Evolutionary conservation across 2,888 invertebrate species (phyloP).

Genomic region (Megaustenia siamemsis): DNA sequence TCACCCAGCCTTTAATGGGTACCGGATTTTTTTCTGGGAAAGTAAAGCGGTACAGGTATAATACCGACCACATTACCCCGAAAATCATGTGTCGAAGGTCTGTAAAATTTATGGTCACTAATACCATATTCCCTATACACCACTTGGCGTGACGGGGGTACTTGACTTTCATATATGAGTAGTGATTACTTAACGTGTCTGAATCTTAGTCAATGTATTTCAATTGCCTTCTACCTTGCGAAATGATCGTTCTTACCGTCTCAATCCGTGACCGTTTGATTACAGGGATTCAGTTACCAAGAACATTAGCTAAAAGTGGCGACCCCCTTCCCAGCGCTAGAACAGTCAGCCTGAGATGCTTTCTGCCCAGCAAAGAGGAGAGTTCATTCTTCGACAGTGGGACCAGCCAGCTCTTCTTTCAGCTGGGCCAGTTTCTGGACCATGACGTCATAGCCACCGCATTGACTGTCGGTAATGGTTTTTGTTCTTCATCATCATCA

Average conservation of each 20-base stretch:
- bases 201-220: background rate
- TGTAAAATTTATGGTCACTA: too few species aligned
- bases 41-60: too few species aligned
- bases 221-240: background rate
- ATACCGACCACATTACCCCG: too few species aligned
- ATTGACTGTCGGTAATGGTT: constrained; percentile 6
- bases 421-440: constrained; percentile 26
- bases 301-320: background rate
- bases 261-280: background rate
- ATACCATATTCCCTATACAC: too few species aligned
- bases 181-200: background rate
- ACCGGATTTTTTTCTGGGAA: too few species aligned
- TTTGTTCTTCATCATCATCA: constrained; percentile 19
- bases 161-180: background rate
- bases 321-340: constrained; percentile 14
- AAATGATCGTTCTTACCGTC: background rate
- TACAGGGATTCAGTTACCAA: background rate
- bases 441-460: constrained; percentile 33
- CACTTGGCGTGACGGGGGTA: too few species aligned
- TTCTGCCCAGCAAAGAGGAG: background rate
- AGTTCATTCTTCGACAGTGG: constrained; percentile 6
- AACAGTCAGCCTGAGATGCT: constrained; percentile 1
- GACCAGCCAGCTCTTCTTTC: constrained; percentile 20
- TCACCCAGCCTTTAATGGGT: too few species aligned
- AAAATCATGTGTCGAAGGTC: too few species aligned